Base-by-base conservation (phyloP, 2,888 invertebrate genomes). In the Omphaloscelis lunosa region DNA sequence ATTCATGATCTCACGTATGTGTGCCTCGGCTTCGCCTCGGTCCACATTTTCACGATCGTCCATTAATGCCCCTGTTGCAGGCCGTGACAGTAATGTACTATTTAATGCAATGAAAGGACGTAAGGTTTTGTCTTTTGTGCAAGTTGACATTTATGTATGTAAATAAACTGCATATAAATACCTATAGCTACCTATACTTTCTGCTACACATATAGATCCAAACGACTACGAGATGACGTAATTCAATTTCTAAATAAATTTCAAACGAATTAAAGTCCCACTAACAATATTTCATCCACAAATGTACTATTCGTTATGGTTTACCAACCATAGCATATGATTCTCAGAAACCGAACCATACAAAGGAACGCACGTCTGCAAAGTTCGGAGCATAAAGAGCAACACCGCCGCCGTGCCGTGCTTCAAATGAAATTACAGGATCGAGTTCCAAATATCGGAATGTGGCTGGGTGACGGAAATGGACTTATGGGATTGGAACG, bases 401-500 rank as follows among this genome's bases (percentile, higher is more conserved):
- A 59, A 39, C 39, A 29, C 15, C 45, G 34, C 62, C 39, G 39
- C 15, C 45, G 34, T 67, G 17, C 67, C 53, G 23, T 51, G 51
- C 58, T 66, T 9, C 11, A 80, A 84, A 82, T 84, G 1, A 73
- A 84, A 80, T 74, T 82, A 74, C 61, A 29, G 20, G 9, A 53
- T 71, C 48, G 15, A 67, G 74, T 58, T 66, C 29, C 58, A 58
- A 70, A 80, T 80, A 80, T 67, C 27, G 39, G 53, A 80, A 80
- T 74, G 27, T 45, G 39, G 58, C 15, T 17, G 45, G 23, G 7
- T 7, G n/a, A 62, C 29, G 66, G n/a, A 45, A 62, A 82, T 84
- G 27, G 45, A 53, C 67, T 80, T 79, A 66, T 58, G 6, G 17
- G 2, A 67, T 48, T 65, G 41, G 8, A 27, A 59, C 11, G 27